Conservation (phyloP, 2,888 invertebrate genomes). For the Machimus atricapillus region DNA sequence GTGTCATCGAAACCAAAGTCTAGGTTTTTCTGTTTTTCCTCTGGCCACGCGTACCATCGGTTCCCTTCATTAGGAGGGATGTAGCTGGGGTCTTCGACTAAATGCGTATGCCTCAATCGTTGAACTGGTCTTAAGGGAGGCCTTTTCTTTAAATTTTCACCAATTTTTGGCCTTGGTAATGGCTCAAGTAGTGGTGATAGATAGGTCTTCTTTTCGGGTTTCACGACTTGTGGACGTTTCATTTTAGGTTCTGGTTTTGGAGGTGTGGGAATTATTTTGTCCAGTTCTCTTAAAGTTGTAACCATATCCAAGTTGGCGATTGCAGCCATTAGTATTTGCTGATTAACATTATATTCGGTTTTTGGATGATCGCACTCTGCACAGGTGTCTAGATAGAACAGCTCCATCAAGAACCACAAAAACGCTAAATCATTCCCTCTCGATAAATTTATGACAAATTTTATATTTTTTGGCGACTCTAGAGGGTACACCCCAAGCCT, state of each 20-base stretch:
- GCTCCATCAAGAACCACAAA: slow-evolving; percentile 59
- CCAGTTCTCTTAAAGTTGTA: slow-evolving; percentile 56
- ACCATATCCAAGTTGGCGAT: slow-evolving; percentile 57
- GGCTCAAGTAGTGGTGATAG: slow-evolving; percentile 54
- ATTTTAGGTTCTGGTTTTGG: not conserved
- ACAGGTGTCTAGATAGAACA: slow-evolving; percentile 50
- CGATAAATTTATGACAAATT: slow-evolving; percentile 51
- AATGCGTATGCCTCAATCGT: not conserved
- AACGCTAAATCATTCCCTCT: slow-evolving; percentile 59
- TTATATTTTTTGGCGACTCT: slow-evolving; percentile 47
- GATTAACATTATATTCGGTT: slow-evolving; percentile 53
- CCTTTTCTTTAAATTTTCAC: not conserved
- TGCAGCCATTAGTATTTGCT: slow-evolving; percentile 56
- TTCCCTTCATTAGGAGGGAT: slow-evolving; percentile 46
- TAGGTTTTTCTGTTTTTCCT: not conserved
- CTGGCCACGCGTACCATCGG: slow-evolving; percentile 53
- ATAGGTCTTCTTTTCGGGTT: not conserved
- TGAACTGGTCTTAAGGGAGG: slow-evolving; percentile 30
- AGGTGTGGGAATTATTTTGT: slow-evolving; percentile 54
- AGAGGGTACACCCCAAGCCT: slow-evolving; percentile 55
- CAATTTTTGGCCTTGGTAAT: slow-evolving; percentile 47
- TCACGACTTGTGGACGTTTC: not conserved
- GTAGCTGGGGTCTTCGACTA: slow-evolving; percentile 43
- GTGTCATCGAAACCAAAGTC: not conserved
- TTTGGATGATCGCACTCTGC: not conserved